Percentiles rank a stretch among this genome's conserved stretches.
phyloP scores from a whole-genome alignment of 2,113 vertebrate genomes.

The Centropus bengalensis region DNA sequence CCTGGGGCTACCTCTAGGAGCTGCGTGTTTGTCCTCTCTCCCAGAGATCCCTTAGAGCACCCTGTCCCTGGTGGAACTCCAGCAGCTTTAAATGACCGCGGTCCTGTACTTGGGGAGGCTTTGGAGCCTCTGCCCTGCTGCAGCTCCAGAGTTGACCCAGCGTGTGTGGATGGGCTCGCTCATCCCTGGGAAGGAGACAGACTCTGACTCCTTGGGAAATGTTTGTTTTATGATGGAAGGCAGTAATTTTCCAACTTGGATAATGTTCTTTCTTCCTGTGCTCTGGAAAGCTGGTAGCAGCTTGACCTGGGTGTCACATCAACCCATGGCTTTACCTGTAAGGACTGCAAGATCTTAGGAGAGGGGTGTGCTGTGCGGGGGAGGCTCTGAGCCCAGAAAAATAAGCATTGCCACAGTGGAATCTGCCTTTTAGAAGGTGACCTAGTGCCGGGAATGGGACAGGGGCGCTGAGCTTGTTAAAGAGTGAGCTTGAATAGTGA shows the following conservation, averaged over 20 bases:
- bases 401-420: neutral
- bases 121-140: neutral
- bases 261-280: neutral
- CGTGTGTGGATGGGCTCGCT: neutral
- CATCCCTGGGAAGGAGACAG: neutral
- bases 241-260: neutral
- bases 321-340: neutral
- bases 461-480: neutral
- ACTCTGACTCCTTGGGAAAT: neutral
- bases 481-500: neutral
- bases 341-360: neutral
- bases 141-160: neutral
- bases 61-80: neutral
- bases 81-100: neutral
- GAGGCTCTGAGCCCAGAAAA: neutral
- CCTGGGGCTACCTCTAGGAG: neutral
- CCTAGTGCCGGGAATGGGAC: neutral
- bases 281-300: neutral
- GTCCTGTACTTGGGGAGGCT: neutral
- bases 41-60: neutral
- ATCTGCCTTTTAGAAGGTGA: neutral
- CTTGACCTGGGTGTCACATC: neutral
- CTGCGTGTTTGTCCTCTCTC: neutral
- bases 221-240: neutral
- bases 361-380: neutral